Percentiles rank a stretch among this genome's conserved stretches.
Conservation (phyloP, 2,113 vertebrate species). For the Pterocles burchelli region DNA sequence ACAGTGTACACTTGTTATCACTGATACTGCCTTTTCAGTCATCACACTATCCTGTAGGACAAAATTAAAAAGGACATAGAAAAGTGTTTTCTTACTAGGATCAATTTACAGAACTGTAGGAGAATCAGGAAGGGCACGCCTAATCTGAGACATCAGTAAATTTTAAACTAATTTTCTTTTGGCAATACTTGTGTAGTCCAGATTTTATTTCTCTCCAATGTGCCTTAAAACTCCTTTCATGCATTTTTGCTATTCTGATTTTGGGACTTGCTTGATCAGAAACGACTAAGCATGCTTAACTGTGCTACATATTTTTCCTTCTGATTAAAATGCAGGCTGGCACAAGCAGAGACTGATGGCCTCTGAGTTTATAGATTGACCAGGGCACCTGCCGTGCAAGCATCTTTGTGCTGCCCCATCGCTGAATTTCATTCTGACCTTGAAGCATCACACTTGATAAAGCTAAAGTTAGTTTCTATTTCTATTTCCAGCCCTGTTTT, state of each 20-base stretch:
- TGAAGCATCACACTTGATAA: slow-evolving; percentile 70
- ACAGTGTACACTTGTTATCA: neutral
- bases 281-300: slow-evolving; percentile 31
- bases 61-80: neutral
- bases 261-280: slow-evolving; percentile 16
- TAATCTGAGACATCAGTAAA: neutral
- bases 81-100: neutral
- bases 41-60: neutral
- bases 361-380: slow-evolving; percentile 72
- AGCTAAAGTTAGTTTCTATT: slow-evolving; percentile 69
- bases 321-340: slow-evolving; percentile 64
- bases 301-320: slow-evolving; percentile 40
- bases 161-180: neutral
- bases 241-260: neutral
- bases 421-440: slow-evolving; percentile 69
- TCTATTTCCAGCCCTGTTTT: slow-evolving; percentile 61
- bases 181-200: neutral
- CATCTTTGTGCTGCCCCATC: slow-evolving; percentile 70
- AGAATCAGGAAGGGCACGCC: neutral
- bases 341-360: slow-evolving; percentile 65
- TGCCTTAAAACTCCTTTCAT: neutral
- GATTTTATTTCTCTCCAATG: neutral
- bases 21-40: neutral
- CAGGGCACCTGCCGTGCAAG: slow-evolving; percentile 70
- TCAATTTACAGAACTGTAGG: neutral